Evolutionary conservation across 2,113 vertebrate species (phyloP).

Genomic region (Xiphophorus maculatus): DNA sequence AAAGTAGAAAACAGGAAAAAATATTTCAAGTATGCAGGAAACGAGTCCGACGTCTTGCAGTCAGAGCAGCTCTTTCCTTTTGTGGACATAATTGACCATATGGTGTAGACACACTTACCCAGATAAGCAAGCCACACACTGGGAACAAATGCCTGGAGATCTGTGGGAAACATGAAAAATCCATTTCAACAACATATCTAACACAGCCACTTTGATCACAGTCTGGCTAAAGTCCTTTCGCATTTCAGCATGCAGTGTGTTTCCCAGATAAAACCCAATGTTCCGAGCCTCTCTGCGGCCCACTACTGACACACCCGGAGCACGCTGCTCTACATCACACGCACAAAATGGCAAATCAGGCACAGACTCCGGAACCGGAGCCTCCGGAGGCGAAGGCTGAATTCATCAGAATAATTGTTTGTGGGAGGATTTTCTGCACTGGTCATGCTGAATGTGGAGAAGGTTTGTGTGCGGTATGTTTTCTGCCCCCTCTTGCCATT

Average conservation of each 20-base stretch:
- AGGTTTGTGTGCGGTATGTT: conserved; percentile 14
- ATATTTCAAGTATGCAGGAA: not conserved
- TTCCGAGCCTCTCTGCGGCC: conserved; percentile 7
- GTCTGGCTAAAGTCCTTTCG: conserved; percentile 43
- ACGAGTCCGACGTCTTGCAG: conserved; percentile 8
- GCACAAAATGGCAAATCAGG: conserved; percentile 26
- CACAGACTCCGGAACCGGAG: conserved; percentile 16
- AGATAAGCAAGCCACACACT: conserved; percentile 30
- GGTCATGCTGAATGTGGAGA: conserved; percentile 31
- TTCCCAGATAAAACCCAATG: conserved; percentile 45
- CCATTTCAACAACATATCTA: conserved; percentile 57
- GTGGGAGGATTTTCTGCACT: not conserved
- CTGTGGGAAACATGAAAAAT: conserved; percentile 63
- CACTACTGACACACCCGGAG: conserved; percentile 30
- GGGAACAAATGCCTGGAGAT: conserved; percentile 55
- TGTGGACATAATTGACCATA: conserved; percentile 36
- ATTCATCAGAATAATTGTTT: conserved; percentile 28
- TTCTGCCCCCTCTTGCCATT: conserved; percentile 45
- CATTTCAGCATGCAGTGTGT: conserved; percentile 37
- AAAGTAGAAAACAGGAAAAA: conserved; percentile 7
- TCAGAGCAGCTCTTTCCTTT: conserved; percentile 6
- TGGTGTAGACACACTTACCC: conserved; percentile 16
- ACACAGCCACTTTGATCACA: conserved; percentile 57
- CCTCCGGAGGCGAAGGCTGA: conserved; percentile 25
- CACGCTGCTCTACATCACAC: conserved; percentile 19